A percentile compares a stretch with the other conserved stretches of the same genome.
These are phyloP conservation scores for Aldabrachelys gigantea DNA, from an alignment of 2,113 vertebrate genomes.

Conservation along the genomic window DNA sequence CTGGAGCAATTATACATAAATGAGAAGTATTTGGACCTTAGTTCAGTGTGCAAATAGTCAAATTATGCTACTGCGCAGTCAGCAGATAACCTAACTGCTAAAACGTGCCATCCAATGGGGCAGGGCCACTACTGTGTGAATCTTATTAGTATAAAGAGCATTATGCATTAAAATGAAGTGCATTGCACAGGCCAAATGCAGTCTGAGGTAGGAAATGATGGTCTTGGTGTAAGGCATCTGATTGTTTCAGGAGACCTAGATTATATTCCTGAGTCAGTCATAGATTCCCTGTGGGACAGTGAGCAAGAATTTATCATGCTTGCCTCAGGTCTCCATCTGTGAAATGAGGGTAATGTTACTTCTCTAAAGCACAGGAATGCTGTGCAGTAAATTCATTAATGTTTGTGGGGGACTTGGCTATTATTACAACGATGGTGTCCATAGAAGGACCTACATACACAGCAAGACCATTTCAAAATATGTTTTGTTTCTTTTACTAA, in stretches of 20 bases:
- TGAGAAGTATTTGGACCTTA: neutral
- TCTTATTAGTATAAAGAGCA: neutral
- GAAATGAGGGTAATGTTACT: neutral
- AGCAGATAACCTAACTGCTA: neutral
- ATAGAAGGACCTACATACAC: neutral
- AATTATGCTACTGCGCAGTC: accelerated
- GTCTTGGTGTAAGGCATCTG: neutral
- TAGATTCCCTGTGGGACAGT: neutral
- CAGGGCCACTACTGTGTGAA: neutral
- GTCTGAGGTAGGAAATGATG: neutral
- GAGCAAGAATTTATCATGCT: neutral
- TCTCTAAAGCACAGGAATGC: neutral
- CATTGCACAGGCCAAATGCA: neutral
- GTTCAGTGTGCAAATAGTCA: neutral
- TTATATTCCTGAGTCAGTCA: neutral
- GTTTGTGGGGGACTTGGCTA: neutral
- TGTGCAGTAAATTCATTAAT: neutral
- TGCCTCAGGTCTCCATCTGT: neutral
- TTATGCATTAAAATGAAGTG: neutral
- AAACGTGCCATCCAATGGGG: accelerated
- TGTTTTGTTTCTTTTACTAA: neutral
- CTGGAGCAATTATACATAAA: neutral
- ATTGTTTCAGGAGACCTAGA: neutral
- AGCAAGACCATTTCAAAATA: neutral
- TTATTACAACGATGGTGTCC: neutral